phyloP scores from a whole-genome alignment of 2,797 vertebrate species.

The Peromyscus aztecus region DNA sequence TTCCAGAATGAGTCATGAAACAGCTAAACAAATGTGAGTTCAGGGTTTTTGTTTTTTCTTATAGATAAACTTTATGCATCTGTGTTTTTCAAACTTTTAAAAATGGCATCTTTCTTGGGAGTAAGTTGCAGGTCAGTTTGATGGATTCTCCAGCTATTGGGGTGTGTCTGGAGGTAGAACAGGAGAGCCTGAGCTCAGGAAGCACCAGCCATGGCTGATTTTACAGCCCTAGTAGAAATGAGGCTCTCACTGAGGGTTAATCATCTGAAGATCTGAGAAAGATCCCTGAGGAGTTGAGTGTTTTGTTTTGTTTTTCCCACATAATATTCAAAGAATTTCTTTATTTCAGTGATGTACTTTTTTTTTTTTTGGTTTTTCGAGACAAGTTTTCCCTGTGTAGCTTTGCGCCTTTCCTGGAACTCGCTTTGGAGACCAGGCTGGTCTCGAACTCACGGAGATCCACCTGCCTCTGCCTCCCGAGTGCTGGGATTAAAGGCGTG shows the following conservation, averaged over 20 bases:
- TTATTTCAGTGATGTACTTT: conserved; percentile 54
- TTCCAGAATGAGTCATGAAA: conserved; percentile 29
- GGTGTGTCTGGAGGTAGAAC: not conserved
- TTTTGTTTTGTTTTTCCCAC: conserved; percentile 1
- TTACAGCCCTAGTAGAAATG: conserved; percentile 16
- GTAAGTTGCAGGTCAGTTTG: not conserved
- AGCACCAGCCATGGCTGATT: not conserved
- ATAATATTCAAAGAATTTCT: conserved; percentile 43
- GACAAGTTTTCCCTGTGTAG: too few species aligned
- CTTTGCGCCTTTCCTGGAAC: too few species aligned
- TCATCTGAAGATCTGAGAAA: conserved; percentile 21
- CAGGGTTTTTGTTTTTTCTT: conserved; percentile 4
- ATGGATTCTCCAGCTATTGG: not conserved
- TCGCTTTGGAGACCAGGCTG: too few species aligned
- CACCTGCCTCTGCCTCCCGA: too few species aligned
- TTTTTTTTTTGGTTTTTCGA: too few species aligned
- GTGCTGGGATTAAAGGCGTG: too few species aligned
- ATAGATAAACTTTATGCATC: not conserved
- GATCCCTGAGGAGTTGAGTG: conserved; percentile 9
- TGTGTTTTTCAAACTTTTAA: conserved; percentile 33
- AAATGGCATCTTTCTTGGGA: not conserved
- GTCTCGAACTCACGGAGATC: too few species aligned
- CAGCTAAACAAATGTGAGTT: conserved; percentile 34
- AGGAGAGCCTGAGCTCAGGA: not conserved
- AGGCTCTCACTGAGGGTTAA: not conserved